Base-by-base conservation (phyloP, 2,113 vertebrate species). In the Labeo catla region DNA sequence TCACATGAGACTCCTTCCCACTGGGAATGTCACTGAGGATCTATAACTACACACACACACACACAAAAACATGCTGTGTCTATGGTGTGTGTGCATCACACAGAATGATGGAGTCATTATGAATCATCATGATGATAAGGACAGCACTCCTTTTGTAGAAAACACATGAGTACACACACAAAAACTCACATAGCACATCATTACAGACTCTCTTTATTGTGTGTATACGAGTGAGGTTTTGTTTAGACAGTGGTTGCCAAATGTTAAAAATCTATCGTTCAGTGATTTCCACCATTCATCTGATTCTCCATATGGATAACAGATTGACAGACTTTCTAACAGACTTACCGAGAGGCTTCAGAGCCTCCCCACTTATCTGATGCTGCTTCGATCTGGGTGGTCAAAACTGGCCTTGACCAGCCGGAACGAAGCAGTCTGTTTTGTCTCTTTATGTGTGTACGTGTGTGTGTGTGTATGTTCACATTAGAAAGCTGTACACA, bases 11-110 rank as follows among this genome's bases (percentile, higher is more conserved):
- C 92, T 92, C 91, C 92, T 94, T 90, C 93, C 94, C 94, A 91
- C 79, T 66, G 94, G 94, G 93, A 93, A 94, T 93, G 94, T 94
- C 93, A 94, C 90, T 73, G 84, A 89, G 50, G 89, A 93, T 92
- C 84, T 39, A 73, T 90, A 86, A 49, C 68, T 19, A 21, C 8
- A 23, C 52, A 73, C 81, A 84, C 70, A 70, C 81, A 80, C 52
- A 76, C 82, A 80, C 11, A 76, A 19, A 72, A 68, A 74, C 65
- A 84, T 80, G 77, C 13, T 49, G 43, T 49, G 34, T 84, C 19
- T 63, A 61, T 65, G 52, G 16, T 82, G 36, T 83, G 16, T 82
- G 76, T 76, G 65, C 43, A n/a, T 43, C 78, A 43, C 77, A 50
- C 88, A 91, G 87, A 88, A 90, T 84, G 16, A 89, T 45, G 65